A percentile compares a stretch with the other conserved stretches of the same genome.
Conservation (phyloP, 2,113 vertebrate species). For the Choloepus hoffmanni region DNA sequence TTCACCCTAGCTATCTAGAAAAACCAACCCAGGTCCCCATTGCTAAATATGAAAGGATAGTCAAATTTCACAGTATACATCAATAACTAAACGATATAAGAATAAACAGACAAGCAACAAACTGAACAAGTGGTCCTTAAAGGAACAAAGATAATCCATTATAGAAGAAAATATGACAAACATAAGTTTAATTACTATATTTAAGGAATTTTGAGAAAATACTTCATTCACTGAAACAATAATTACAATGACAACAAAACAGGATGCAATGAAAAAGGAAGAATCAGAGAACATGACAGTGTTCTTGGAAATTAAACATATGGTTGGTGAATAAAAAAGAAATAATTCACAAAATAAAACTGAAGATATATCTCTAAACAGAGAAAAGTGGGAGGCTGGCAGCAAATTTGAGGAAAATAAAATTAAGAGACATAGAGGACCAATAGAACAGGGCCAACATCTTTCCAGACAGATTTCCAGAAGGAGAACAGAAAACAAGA, state of each 20-base stretch:
- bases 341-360: neutral
- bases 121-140: neutral
- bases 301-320: neutral
- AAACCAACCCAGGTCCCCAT: neutral
- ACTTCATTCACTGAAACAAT: neutral
- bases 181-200: neutral
- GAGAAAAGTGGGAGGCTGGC: neutral
- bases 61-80: neutral
- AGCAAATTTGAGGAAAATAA: neutral
- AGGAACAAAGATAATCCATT: neutral
- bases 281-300: neutral
- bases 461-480: too few relatives aligned
- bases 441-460: neutral
- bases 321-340: neutral
- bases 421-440: neutral
- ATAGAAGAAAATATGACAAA: neutral
- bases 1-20: neutral
- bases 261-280: neutral
- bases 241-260: neutral
- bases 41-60: neutral
- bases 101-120: neutral
- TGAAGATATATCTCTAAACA: neutral
- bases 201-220: neutral
- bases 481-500: too few relatives aligned
- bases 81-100: neutral